Percentiles rank a stretch among this genome's conserved stretches.
Conservation (phyloP, 2,888 invertebrate genomes). For the Poecilobothrus nobilitatus region DNA sequence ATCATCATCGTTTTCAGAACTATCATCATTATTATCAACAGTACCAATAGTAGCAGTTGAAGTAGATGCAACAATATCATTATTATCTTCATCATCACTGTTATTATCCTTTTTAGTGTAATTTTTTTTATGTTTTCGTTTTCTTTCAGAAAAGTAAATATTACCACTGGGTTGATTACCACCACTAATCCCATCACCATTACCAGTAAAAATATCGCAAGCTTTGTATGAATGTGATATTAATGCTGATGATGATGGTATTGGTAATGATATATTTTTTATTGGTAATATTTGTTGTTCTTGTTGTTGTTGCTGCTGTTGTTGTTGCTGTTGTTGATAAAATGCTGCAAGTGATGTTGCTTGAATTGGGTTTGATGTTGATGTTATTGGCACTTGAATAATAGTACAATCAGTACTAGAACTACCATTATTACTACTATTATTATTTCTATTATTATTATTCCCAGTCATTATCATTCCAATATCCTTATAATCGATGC, state of each 20-base stretch:
- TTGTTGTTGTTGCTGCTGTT: neutral
- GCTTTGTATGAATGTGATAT: neutral
- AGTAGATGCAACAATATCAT: too few relatives aligned
- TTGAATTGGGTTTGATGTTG: neutral
- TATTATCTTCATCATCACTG: neutral
- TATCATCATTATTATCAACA: neutral
- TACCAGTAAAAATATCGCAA: neutral
- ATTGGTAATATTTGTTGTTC: too few relatives aligned
- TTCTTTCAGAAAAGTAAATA: neutral
- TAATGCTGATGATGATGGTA: neutral
- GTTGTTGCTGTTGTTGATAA: neutral
- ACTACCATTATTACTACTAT: neutral
- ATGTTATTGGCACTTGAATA: neutral
- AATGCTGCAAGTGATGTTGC: neutral
- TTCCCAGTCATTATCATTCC: neutral
- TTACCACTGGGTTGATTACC: neutral
- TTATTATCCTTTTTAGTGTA: neutral
- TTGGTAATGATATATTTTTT: neutral
- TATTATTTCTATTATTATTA: neutral
- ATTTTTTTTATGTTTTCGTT: neutral
- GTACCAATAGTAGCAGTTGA: neutral
- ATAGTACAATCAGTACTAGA: neutral
- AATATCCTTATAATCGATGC: neutral
- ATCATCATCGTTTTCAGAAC: neutral
- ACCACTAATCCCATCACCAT: neutral